Evolutionary conservation across 2,113 vertebrate genomes (phyloP).

Genomic region (Sitta europaea): DNA sequence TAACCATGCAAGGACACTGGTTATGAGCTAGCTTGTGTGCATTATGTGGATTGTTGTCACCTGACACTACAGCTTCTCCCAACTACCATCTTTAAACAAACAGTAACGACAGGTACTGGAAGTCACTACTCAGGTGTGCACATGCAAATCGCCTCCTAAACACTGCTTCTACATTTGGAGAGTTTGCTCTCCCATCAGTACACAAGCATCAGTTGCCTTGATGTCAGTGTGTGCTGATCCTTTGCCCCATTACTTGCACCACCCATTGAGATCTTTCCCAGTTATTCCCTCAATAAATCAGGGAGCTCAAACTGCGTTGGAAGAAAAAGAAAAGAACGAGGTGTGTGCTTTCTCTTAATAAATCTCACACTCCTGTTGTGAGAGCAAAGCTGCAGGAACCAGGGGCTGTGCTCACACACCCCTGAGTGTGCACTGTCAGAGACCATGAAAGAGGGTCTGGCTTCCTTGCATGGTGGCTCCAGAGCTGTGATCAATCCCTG

Average conservation of each 20-base stretch:
- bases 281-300: neutral
- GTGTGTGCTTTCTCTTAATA: neutral
- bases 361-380: neutral
- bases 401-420: neutral
- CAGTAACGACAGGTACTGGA: neutral
- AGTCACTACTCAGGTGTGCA: neutral
- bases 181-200: neutral
- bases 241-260: neutral
- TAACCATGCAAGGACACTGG: neutral
- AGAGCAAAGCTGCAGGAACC: neutral
- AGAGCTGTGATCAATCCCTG: neutral
- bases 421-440: fast-evolving
- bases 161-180: neutral
- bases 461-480: neutral
- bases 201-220: neutral
- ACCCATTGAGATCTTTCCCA: neutral
- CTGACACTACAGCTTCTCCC: neutral
- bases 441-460: neutral
- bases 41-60: neutral
- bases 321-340: neutral
- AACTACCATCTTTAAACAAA: neutral
- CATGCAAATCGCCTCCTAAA: neutral
- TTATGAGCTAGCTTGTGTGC: neutral
- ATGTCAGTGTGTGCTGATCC: neutral
- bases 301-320: neutral